Conservation (phyloP, 2,888 invertebrate genomes). For the Oligia strigilis region DNA sequence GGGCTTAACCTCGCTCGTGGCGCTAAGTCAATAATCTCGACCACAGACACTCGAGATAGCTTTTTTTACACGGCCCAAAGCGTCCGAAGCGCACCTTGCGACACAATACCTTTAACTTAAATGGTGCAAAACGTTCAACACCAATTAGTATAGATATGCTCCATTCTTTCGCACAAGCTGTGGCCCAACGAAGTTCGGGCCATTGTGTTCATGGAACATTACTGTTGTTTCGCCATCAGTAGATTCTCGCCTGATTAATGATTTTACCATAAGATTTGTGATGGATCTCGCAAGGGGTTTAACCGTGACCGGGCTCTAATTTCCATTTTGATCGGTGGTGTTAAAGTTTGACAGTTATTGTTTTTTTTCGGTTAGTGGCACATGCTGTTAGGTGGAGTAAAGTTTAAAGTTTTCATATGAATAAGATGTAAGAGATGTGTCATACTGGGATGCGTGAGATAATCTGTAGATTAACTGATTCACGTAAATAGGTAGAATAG, state of each 20-base stretch:
- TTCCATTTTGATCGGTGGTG: constrained; percentile 37
- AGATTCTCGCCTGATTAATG: constrained; percentile 85
- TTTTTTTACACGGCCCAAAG: constrained; percentile 29
- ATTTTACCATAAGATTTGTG: constrained; percentile 86
- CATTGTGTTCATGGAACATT: constrained; percentile 86
- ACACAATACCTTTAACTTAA: constrained; percentile 68
- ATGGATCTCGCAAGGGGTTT: constrained; percentile 71
- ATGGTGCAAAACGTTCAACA: constrained; percentile 77
- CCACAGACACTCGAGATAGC: background rate
- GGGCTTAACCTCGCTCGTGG: background rate
- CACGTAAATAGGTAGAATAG: background rate
- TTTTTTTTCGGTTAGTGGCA: constrained; percentile 31
- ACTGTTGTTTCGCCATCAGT: constrained; percentile 71
- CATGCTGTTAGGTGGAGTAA: background rate
- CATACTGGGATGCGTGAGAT: background rate
- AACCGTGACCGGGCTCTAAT: constrained; percentile 62
- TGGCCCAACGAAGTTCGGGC: constrained; percentile 60
- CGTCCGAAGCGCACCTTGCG: constrained; percentile 41
- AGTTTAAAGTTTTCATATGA: background rate
- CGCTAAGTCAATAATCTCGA: background rate
- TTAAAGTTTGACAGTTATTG: constrained; percentile 43
- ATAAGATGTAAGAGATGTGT: constrained; percentile 8
- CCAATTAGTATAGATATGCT: constrained; percentile 77
- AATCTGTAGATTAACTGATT: background rate
- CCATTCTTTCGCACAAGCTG: constrained; percentile 69